Percentiles rank a stretch among this genome's conserved stretches.
phyloP scores from a whole-genome alignment of 2,888 invertebrate species.

The Dasypolia templi region DNA sequence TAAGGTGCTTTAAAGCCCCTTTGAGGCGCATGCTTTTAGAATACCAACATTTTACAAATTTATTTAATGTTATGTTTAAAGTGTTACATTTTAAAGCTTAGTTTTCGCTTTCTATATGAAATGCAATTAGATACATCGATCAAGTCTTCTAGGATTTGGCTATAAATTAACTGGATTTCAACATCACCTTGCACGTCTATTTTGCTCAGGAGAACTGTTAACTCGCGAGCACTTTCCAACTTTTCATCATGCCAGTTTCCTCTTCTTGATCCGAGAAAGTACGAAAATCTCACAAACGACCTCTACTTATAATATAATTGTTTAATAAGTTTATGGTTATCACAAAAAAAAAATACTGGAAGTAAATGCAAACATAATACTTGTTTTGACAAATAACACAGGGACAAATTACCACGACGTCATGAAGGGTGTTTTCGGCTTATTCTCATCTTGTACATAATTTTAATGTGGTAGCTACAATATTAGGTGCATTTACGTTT shows the following conservation, averaged over 20 bases:
- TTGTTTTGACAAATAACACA: neutral
- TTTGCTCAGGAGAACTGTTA: neutral
- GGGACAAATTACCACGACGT: neutral
- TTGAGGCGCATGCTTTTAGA: neutral
- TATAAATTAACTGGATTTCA: neutral
- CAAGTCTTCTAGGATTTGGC: neutral
- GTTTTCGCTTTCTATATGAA: neutral
- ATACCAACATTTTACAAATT: neutral
- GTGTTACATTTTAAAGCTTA: neutral
- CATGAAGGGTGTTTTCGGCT: neutral
- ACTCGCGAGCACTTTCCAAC: neutral
- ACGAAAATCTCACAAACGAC: neutral
- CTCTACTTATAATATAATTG: neutral
- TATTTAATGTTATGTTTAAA: neutral
- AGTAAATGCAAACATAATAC: neutral
- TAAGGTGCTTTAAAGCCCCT: neutral
- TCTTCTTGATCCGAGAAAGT: neutral
- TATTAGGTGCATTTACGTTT: neutral
- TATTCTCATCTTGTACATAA: neutral
- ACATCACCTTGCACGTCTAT: neutral
- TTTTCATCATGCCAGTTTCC: neutral
- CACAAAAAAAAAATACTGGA: no score
- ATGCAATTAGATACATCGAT: neutral
- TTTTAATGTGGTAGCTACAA: neutral
- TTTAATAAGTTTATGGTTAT: no score